phyloP scores from a whole-genome alignment of 2,888 invertebrate species.

The Tanypteryx hageni region DNA sequence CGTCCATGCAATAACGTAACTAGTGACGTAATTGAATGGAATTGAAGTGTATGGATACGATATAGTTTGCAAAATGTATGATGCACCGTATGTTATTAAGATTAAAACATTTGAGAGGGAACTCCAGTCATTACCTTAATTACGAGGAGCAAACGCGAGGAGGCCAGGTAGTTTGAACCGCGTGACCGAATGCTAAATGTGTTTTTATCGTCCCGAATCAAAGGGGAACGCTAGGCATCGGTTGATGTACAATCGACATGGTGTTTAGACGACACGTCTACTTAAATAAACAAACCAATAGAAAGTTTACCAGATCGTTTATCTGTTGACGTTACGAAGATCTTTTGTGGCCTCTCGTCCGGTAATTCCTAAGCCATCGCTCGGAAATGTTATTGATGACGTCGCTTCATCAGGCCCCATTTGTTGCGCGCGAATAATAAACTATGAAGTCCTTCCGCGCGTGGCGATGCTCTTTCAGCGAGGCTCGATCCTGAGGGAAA shows the following conservation, averaged over 20 bases:
- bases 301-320: slow-evolving; percentile 1
- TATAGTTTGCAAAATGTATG: too few relatives aligned
- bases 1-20: too few relatives aligned
- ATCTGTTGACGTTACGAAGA: background rate
- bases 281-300: background rate
- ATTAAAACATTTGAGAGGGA: too few relatives aligned
- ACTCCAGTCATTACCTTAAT: too few relatives aligned
- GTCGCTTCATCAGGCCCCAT: background rate
- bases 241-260: background rate
- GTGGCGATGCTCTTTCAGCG: background rate
- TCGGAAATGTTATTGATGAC: background rate
- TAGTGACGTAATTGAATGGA: too few relatives aligned
- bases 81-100: too few relatives aligned
- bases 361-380: background rate
- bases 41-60: too few relatives aligned
- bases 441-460: background rate
- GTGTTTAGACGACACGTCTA: background rate
- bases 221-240: background rate
- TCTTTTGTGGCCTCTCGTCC: too few relatives aligned
- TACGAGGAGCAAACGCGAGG: too few relatives aligned
- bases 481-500: background rate
- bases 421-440: background rate
- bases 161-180: too few relatives aligned
- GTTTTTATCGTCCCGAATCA: background rate
- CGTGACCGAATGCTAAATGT: too few relatives aligned